phyloP scores from a whole-genome alignment of 1,140 invertebrate genomes.

The Batillaria attramentaria region DNA sequence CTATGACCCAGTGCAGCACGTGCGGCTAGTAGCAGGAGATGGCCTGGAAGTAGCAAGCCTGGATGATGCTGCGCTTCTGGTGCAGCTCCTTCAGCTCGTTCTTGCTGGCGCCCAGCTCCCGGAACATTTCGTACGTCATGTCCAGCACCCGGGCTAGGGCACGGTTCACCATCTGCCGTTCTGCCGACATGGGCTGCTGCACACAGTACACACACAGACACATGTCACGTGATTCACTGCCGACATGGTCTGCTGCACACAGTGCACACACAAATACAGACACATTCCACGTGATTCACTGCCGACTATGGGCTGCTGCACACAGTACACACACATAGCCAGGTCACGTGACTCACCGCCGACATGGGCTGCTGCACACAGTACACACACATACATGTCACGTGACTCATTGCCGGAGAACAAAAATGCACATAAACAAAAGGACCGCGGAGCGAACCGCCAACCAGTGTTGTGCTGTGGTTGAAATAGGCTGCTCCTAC shows the following conservation, averaged over 20 bases:
- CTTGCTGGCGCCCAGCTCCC: slow-evolving; percentile 44
- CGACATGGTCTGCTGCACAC: not conserved
- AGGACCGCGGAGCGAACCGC: too few relatives aligned
- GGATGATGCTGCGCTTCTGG: slow-evolving; percentile 48
- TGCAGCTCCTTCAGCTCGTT: slow-evolving; percentile 48
- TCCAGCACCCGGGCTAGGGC: slow-evolving; percentile 47
- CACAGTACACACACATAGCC: not conserved
- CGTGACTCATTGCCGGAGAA: slow-evolving; percentile 12
- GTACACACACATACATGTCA: not conserved
- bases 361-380: slow-evolving; percentile 1
- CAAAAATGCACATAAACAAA: too few relatives aligned
- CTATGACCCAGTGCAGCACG: too few relatives aligned
- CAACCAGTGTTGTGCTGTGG: too few relatives aligned
- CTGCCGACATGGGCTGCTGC: slow-evolving; percentile 12
- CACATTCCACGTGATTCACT: not conserved
- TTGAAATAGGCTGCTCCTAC: too few relatives aligned
- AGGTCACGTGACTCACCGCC: not conserved
- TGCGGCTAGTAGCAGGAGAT: slow-evolving; percentile 48
- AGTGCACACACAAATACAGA: not conserved
- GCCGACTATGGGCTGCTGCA: slow-evolving; percentile 1
- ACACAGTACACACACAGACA: not conserved
- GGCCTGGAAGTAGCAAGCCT: slow-evolving; percentile 56
- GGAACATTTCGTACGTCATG: slow-evolving; percentile 50
- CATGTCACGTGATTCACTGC: not conserved
- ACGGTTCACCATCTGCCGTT: slow-evolving; percentile 45